Evolutionary conservation across 2,113 vertebrate species (phyloP).

Genomic region (Stictonetta naevosa): DNA sequence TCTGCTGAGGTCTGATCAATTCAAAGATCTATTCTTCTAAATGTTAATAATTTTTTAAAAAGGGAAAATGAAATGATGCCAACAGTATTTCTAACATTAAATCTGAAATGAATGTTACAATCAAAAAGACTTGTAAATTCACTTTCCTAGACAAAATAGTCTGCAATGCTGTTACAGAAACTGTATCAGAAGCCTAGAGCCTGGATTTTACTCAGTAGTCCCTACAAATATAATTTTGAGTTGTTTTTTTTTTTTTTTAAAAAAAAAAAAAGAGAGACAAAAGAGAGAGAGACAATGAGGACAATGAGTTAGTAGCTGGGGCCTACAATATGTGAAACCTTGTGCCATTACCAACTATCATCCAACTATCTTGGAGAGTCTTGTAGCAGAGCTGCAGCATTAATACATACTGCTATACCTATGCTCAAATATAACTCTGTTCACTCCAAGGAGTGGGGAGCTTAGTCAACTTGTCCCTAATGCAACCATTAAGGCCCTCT

Average conservation of each 20-base stretch:
- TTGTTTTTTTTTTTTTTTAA: no score
- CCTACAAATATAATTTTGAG: background rate
- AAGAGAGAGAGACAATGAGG: no score
- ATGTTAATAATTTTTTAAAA: background rate
- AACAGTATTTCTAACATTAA: background rate
- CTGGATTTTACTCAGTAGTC: background rate
- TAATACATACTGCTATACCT: background rate
- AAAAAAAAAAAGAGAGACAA: no score
- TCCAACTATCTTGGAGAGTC: background rate
- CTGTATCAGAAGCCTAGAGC: fast-evolving
- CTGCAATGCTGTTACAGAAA: background rate
- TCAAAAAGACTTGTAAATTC: background rate
- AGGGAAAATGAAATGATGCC: background rate
- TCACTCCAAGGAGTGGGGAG: background rate
- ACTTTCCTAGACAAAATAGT: background rate
- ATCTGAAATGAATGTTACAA: background rate
- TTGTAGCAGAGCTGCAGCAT: background rate
- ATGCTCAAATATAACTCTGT: background rate
- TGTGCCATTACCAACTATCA: background rate
- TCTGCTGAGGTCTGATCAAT: background rate
- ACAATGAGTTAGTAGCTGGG: background rate
- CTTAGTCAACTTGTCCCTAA: background rate
- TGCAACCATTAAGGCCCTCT: background rate
- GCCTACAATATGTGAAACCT: background rate
- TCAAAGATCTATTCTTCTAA: background rate